Conservation (phyloP, 1,140 invertebrate genomes). For the Brachionus koreanus region DNA sequence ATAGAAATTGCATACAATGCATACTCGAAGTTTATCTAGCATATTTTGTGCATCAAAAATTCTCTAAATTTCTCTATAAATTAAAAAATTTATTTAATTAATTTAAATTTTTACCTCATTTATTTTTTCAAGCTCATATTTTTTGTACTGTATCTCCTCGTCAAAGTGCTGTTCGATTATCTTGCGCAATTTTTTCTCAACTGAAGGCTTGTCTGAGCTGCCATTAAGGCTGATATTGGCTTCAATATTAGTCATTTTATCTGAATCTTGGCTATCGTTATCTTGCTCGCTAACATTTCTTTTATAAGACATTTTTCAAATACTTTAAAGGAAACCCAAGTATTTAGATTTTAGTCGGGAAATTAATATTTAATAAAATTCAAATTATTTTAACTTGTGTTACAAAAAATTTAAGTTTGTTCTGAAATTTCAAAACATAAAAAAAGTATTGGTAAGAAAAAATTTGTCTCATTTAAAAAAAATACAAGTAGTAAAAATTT, state of each 20-base stretch:
- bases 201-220: background rate
- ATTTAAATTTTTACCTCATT: background rate
- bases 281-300: background rate
- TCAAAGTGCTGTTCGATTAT: conserved; percentile 35
- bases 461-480: no score
- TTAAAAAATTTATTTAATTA: background rate
- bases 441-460: no score
- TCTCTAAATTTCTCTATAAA: conserved; percentile 49
- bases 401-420: no score
- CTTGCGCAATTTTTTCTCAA: conserved; percentile 20
- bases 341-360: no score
- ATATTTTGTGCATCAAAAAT: conserved; percentile 65
- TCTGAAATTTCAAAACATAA: no score
- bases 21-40: conserved; percentile 66
- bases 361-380: no score
- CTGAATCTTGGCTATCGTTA: background rate
- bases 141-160: conserved; percentile 33
- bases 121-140: conserved; percentile 30
- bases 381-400: no score
- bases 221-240: background rate
- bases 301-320: background rate
- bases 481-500: no score
- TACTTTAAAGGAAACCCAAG: no score
- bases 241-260: background rate
- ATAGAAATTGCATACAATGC: conserved; percentile 57